phyloP scores from a whole-genome alignment of 2,888 invertebrate species.

The Mythimna pallens region DNA sequence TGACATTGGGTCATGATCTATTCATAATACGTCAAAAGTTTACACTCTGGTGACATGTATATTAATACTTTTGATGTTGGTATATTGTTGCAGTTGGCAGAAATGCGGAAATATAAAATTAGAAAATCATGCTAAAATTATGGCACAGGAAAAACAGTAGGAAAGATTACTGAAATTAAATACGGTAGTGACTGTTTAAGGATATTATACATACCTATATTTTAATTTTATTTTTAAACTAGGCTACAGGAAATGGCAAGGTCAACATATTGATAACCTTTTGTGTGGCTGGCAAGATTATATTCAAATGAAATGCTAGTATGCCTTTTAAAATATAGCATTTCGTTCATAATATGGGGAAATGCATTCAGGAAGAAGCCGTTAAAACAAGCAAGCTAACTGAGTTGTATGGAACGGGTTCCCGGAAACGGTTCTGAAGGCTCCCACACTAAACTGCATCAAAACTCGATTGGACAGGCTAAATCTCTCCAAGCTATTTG shows the following conservation, averaged over 20 bases:
- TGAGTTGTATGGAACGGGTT: too few species aligned
- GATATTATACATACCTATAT: conserved; percentile 24
- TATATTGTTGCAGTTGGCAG: neutral
- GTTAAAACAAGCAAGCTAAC: too few species aligned
- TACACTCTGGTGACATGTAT: neutral
- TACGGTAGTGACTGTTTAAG: conserved; percentile 15
- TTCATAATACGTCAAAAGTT: too few species aligned
- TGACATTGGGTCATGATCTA: too few species aligned
- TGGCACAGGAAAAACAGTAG: neutral
- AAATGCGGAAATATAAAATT: neutral
- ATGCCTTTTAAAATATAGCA: neutral
- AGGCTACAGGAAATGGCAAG: conserved; percentile 52
- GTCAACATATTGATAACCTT: conserved; percentile 54
- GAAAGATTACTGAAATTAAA: neutral
- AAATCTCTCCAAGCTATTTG: too few species aligned
- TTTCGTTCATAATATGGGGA: neutral
- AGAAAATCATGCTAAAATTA: neutral
- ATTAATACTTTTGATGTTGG: conserved; percentile 5
- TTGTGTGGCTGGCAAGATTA: conserved; percentile 26
- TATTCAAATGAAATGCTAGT: conserved; percentile 8
- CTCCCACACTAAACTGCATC: too few species aligned
- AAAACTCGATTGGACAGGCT: too few species aligned
- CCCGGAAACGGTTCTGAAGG: too few species aligned
- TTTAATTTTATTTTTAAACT: conserved; percentile 21
- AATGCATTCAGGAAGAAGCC: too few species aligned